These are phyloP conservation scores for Pipistrellus kuhlii DNA, from an alignment of 2,797 vertebrate genomes.

Conservation along the genomic window DNA sequence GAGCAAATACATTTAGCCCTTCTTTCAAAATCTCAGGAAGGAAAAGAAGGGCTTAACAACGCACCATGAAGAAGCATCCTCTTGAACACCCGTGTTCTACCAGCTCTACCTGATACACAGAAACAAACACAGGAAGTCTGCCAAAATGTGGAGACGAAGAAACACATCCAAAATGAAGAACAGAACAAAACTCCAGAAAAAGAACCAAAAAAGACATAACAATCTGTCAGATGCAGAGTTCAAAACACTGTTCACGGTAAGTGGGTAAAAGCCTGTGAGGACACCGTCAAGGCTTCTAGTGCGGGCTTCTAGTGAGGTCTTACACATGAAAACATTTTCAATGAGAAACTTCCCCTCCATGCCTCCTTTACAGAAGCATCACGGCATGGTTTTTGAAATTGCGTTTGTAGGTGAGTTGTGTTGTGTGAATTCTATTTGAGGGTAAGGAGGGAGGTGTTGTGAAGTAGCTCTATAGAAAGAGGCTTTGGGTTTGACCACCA, in stretches of 20 bases:
- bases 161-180: no score
- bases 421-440: accelerated
- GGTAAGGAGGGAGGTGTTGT: no score
- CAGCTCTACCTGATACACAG: no score
- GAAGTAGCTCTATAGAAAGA: neutral
- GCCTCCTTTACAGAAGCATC: neutral
- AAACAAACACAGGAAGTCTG: no score
- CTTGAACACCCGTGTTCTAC: neutral
- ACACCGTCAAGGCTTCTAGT: neutral
- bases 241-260: no score
- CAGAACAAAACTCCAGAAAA: no score
- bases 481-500: no score
- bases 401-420: no score
- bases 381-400: accelerated
- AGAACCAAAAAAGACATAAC: no score
- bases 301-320: neutral
- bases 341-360: no score
- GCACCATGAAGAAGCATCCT: accelerated
- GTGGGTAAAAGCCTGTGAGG: neutral
- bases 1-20: neutral
- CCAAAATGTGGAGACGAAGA: no score
- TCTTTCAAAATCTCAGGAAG: neutral
- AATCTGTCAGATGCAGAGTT: no score
- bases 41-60: neutral
- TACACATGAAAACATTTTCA: neutral